Conservation (phyloP, 2,113 vertebrate species). For the Ictalurus punctatus region DNA sequence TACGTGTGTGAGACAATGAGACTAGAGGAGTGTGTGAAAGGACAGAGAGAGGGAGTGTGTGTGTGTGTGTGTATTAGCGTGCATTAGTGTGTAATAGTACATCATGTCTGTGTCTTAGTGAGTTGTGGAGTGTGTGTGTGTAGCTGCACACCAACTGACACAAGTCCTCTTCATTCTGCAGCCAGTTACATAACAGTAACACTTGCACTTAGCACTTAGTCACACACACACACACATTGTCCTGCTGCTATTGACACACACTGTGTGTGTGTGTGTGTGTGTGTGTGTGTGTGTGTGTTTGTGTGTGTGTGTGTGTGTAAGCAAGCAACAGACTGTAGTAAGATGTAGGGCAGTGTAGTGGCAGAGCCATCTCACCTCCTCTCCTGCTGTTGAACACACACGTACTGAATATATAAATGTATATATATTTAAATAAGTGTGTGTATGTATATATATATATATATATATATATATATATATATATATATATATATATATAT, state of each 20-base stretch:
- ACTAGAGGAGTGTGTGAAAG: constrained; percentile 10
- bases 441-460: too few species aligned
- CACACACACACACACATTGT: constrained; percentile 38
- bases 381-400: neutral
- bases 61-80: neutral
- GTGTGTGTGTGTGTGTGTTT: neutral
- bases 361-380: neutral
- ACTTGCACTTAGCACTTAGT: constrained; percentile 53
- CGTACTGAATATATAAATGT: neutral
- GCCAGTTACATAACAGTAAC: constrained; percentile 56
- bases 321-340: neutral
- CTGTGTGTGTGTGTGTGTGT: neutral
- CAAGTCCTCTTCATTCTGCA: constrained; percentile 18
- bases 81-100: neutral
- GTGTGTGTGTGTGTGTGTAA: neutral
- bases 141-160: neutral
- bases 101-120: neutral
- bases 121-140: constrained; percentile 2
- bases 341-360: neutral
- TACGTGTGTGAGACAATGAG: constrained; percentile 7
- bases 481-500: too few species aligned
- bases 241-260: constrained; percentile 39
- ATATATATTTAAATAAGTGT: too few species aligned
- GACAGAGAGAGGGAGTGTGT: neutral
- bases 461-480: too few species aligned